These are phyloP conservation scores for Petrolisthes cinctipes DNA, from an alignment of 2,888 invertebrate species.

Conservation along the genomic window DNA sequence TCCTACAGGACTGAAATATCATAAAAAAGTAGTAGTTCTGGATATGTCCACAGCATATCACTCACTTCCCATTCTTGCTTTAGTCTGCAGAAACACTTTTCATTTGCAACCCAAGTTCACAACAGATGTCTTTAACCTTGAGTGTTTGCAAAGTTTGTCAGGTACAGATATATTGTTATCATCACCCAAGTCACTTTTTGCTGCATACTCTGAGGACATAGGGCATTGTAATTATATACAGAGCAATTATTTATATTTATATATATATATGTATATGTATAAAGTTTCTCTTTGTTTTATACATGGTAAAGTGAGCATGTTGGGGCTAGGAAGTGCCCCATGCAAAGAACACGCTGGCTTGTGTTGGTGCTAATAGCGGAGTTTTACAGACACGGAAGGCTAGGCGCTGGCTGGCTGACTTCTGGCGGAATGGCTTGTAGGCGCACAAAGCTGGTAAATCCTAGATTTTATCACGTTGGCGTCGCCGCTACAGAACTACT, in stretches of 20 bases:
- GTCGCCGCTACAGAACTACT: conserved; percentile 60
- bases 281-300: conserved; percentile 5
- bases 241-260: conserved; percentile 15
- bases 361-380: conserved; percentile 43
- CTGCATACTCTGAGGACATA: conserved; percentile 6
- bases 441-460: conserved; percentile 56
- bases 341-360: conserved; percentile 36
- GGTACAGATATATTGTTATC: conserved; percentile 36
- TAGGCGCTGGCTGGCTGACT: conserved; percentile 53
- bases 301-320: conserved; percentile 31
- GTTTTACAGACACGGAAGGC: conserved; percentile 59
- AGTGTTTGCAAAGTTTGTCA: conserved; percentile 34
- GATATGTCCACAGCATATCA: conserved; percentile 1
- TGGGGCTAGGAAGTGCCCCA: conserved; percentile 11
- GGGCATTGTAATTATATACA: conserved; percentile 24
- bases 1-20: conserved; percentile 25
- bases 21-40: conserved; percentile 8
- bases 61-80: conserved; percentile 1
- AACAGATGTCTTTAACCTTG: not conserved
- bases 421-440: conserved; percentile 42
- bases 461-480: conserved; percentile 61
- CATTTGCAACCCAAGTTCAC: not conserved
- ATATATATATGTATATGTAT: conserved; percentile 27
- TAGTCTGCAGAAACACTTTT: not conserved
- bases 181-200: conserved; percentile 9